These are phyloP conservation scores for Vulpes ferrilata DNA, from an alignment of 2,113 vertebrate species.

Conservation along the genomic window DNA sequence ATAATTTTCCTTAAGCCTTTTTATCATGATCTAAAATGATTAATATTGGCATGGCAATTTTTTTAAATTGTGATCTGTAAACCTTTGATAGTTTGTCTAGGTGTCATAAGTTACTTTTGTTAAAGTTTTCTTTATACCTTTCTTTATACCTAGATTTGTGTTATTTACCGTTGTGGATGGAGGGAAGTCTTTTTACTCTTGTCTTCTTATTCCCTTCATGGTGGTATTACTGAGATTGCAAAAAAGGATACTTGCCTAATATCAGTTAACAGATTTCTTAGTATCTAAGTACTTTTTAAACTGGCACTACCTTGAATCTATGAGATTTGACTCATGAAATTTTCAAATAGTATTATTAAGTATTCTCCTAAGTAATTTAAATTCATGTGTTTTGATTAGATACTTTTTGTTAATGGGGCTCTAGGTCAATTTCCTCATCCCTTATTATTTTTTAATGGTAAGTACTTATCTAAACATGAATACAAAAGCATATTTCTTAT, in stretches of 20 bases:
- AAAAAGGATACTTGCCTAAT: slow-evolving; percentile 90
- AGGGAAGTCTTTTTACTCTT: slow-evolving; percentile 72
- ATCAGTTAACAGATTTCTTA: slow-evolving; percentile 89
- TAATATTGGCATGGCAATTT: slow-evolving; percentile 40
- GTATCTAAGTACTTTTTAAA: slow-evolving; percentile 83
- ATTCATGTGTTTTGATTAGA: neutral
- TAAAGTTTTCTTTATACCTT: slow-evolving; percentile 48
- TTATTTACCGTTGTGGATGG: slow-evolving; percentile 70
- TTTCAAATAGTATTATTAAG: slow-evolving; percentile 65
- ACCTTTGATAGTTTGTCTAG: slow-evolving; percentile 16
- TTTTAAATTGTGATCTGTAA: slow-evolving; percentile 56
- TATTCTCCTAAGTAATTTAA: slow-evolving; percentile 38
- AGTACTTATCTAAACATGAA: slow-evolving; percentile 7
- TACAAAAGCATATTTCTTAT: slow-evolving; percentile 25
- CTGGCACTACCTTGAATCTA: slow-evolving; percentile 80
- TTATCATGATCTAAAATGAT: slow-evolving; percentile 53
- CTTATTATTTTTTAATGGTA: slow-evolving; percentile 56
- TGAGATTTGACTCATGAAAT: slow-evolving; percentile 78
- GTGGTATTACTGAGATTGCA: slow-evolving; percentile 87
- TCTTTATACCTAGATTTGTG: slow-evolving; percentile 64
- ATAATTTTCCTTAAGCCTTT: slow-evolving; percentile 44
- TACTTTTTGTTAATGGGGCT: neutral
- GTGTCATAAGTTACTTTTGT: slow-evolving; percentile 32
- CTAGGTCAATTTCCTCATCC: neutral
- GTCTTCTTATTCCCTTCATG: slow-evolving; percentile 58